Base-by-base conservation (phyloP, 2,888 invertebrate species). In the Osmoderma eremita region DNA sequence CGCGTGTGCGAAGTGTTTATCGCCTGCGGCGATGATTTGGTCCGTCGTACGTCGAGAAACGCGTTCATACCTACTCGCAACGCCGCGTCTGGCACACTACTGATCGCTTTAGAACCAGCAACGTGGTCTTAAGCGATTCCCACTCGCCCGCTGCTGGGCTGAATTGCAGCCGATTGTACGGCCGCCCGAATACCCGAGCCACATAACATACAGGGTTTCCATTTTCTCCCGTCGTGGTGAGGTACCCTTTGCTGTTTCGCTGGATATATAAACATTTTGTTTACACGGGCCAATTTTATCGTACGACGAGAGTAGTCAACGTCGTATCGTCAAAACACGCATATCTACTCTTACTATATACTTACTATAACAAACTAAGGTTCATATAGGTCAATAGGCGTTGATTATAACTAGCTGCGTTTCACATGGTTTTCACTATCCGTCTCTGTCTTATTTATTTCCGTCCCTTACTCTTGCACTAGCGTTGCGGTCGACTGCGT, bases 71-170 rank as follows among this genome's bases (percentile, higher is more conserved):
- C 54, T 65, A 56, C 58, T 49, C 56, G 17, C 58, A 13, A 48
- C 54, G 17, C 50, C 54, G 65, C 49, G 65, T 65, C 65, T 56
- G 39, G 39, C 49, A 56, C 65, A 58, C 65, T 58, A 65, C 65
- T 65, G 65, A 65, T 61, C 58, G 45, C 12, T 30, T 61, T 61
- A 42, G 24, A 45, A 48, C 45, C 30, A 22, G 13, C 56, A 61
- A 61, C 45, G 45, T 61, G 58, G 45, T 61, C 48, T 61, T 61
- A 30, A 61, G 45, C 20, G 30, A 10, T 42, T 41, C 45, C n/a
- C 36, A 24, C 41, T 15, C 45, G 42, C 4, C 24, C 18, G 18
- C 53, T 53, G 38, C 10, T 30, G 30, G 30, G 30, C 10, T 30
- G 30, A 4, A 30, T 30, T 30, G 6, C 30, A 4, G 30, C n/a